A percentile compares a stretch with the other conserved stretches of the same genome.
Conservation (phyloP, 2,113 vertebrate species). For the Mirounga angustirostris region DNA sequence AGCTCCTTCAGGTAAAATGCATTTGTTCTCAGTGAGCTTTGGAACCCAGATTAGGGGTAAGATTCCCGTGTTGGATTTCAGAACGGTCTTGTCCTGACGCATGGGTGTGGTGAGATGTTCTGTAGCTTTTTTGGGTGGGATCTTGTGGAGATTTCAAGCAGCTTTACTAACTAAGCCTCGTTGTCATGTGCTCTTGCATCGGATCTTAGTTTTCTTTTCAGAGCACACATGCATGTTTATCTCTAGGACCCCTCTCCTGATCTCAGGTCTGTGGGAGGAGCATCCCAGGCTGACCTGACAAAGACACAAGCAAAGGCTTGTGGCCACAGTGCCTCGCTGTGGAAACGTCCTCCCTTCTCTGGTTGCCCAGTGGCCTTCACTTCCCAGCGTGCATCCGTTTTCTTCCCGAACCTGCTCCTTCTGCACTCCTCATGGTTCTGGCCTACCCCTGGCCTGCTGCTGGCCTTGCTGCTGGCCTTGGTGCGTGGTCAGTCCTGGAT, state of each 20-base stretch:
- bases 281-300: background rate
- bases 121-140: slow-evolving; percentile 18
- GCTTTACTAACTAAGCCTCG: background rate
- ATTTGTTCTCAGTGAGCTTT: background rate
- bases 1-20: background rate
- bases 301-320: no score
- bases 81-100: background rate
- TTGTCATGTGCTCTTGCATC: background rate
- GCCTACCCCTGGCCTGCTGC: background rate
- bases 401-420: accelerated
- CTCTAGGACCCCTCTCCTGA: background rate
- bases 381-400: background rate
- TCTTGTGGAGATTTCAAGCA: background rate
- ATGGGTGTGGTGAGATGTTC: background rate
- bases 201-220: background rate
- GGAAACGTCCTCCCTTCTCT: background rate
- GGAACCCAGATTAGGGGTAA: background rate
- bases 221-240: background rate
- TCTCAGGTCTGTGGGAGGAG: background rate
- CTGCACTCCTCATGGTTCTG: background rate
- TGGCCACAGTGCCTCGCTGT: background rate
- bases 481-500: background rate
- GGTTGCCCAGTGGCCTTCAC: no score
- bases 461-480: background rate
- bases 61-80: background rate